Base-by-base conservation (phyloP, 2,888 invertebrate genomes). In the Portevinia maculata region DNA sequence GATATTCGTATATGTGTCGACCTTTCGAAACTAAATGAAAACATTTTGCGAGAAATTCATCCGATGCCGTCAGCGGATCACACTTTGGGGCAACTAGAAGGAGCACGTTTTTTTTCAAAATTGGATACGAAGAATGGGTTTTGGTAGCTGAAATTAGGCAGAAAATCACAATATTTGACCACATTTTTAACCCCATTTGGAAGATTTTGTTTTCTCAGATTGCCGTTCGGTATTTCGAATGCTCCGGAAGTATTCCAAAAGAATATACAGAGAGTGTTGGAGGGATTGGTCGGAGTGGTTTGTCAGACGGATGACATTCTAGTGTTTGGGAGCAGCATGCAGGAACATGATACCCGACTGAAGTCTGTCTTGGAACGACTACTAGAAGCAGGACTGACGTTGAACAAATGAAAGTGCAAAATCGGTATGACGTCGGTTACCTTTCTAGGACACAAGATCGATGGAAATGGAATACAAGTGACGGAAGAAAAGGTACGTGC, bases 371-470 rank as follows among this genome's bases (percentile, higher is more conserved):
- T 13, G 30, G 24, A 2, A 13, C 44, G 39, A 8, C 32, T 69
- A 13, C 24, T 24, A 1, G 62, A 69, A 11, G 52, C 32, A 0
- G 67, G 67, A 11, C 39, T 57, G 1, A 84, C 78, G 0, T 13
- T 84, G 5, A 84, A 73, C 46, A 48, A 39, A 19, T 19, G 53
- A 1, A 84, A 78, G 13, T 84, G 67, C 19, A 52, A 55, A 24
- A 28, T 84, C n/a, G 73, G 69, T 0, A 44, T 65, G 6, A 41
- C 50, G 0, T 32, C 59, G 0, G 15, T 69, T 37, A 62, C 60
- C 21, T 71, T 64, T 65, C 57, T 64, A 19, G 78, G 78, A 7
- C 71, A 78, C 30, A 34, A 11, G 7, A 64, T 71, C 21, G 46
- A 76, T 53, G 32, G 3, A n/a, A 15, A 46, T n/a, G n/a, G n/a